phyloP scores from a whole-genome alignment of 2,113 vertebrate species.

The Columba janthina region DNA sequence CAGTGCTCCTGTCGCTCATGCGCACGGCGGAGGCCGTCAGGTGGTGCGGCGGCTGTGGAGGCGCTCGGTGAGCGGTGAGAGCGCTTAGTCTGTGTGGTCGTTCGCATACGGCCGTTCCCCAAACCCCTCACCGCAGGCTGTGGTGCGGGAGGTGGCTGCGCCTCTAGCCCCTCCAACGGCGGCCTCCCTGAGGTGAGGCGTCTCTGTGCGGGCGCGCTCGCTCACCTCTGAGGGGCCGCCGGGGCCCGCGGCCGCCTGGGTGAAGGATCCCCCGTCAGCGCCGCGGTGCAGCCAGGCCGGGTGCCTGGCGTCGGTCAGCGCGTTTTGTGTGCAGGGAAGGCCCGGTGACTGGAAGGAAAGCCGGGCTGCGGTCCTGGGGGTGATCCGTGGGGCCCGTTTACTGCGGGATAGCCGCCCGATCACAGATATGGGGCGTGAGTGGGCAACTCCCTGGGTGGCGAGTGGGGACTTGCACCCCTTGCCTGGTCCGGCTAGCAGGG shows the following conservation, averaged over 20 bases:
- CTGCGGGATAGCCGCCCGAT: not conserved
- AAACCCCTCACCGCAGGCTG: rapidly evolving
- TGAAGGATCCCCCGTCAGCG: not conserved
- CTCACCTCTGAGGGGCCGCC: not conserved
- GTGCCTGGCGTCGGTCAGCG: rapidly evolving
- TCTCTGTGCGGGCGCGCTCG: not conserved
- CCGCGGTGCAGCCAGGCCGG: not conserved
- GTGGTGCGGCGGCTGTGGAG: not conserved
- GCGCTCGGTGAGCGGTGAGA: not conserved
- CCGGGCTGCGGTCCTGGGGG: too few species aligned
- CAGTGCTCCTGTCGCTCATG: not conserved
- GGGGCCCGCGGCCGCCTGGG: not conserved
- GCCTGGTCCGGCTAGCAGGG: not conserved
- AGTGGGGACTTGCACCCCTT: rapidly evolving
- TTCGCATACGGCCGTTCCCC: rapidly evolving
- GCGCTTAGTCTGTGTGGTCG: rapidly evolving
- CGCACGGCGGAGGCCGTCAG: too few species aligned
- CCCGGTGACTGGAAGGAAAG: not conserved
- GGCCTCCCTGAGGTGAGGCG: not conserved
- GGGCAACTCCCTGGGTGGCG: not conserved
- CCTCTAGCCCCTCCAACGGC: not conserved
- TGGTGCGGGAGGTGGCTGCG: not conserved
- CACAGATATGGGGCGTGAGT: not conserved
- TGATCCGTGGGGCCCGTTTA: rapidly evolving
- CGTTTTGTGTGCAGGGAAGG: not conserved